These are phyloP conservation scores for Marisa cornuarietis DNA, from an alignment of 1,140 invertebrate genomes.

Conservation along the genomic window DNA sequence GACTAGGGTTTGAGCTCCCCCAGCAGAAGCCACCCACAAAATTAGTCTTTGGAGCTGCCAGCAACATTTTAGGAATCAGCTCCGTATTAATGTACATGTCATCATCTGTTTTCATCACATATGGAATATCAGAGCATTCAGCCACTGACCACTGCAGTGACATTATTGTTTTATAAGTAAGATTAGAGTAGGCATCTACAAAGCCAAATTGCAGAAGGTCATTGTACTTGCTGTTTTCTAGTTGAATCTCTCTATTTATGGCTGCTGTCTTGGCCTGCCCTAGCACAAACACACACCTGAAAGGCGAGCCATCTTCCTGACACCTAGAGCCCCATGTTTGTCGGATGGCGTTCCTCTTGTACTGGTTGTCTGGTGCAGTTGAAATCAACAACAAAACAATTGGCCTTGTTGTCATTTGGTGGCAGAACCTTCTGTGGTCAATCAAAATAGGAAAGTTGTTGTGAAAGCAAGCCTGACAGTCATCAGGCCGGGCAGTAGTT, in stretches of 20 bases:
- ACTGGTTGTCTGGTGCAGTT: conserved; percentile 10
- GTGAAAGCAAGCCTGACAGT: conserved; percentile 24
- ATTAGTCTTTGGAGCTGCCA: conserved; percentile 19
- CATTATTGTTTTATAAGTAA: conserved; percentile 76
- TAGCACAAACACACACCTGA: conserved; percentile 34
- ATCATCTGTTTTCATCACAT: conserved; percentile 88
- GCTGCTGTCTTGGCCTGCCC: conserved; percentile 3
- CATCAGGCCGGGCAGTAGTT: conserved; percentile 13
- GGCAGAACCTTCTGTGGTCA: conserved; percentile 24
- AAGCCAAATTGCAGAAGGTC: conserved; percentile 55
- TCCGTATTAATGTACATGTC: conserved; percentile 84
- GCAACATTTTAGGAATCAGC: conserved; percentile 39
- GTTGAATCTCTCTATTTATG: conserved; percentile 23
- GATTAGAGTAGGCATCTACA: conserved; percentile 50
- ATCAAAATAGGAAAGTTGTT: conserved; percentile 25
- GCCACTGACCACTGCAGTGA: conserved; percentile 79
- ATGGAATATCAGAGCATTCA: conserved; percentile 74
- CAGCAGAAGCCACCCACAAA: conserved; percentile 39
- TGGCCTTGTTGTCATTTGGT: not conserved
- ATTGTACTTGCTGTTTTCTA: conserved; percentile 69
- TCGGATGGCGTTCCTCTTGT: conserved; percentile 9
- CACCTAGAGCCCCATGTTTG: conserved; percentile 31
- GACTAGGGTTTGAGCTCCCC: conserved; percentile 43
- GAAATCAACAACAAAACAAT: conserved; percentile 16
- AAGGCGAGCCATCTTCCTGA: not conserved